Evolutionary conservation across 2,888 invertebrate genomes (phyloP).

Genomic region (Philereme vetulata): DNA sequence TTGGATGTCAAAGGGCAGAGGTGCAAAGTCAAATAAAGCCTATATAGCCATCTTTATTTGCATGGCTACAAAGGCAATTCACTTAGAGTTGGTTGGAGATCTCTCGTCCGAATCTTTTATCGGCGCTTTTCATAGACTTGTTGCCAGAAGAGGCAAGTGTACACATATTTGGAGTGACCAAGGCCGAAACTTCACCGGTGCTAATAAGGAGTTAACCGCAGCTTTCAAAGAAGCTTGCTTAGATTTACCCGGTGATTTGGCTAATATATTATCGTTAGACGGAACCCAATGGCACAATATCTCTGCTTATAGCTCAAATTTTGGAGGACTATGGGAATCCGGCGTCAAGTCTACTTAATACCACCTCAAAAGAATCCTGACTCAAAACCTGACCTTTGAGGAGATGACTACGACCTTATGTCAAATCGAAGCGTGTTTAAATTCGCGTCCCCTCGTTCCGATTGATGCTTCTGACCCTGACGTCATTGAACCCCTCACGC

Average conservation of each 20-base stretch:
- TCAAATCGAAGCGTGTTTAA: conserved; percentile 25
- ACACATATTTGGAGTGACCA: conserved; percentile 33
- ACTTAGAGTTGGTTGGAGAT: conserved; percentile 3
- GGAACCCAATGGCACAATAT: conserved; percentile 15
- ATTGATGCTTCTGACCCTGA: conserved; percentile 5
- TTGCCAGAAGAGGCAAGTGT: conserved; percentile 30
- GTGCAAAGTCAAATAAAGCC: conserved; percentile 23
- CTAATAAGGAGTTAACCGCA: conserved; percentile 4
- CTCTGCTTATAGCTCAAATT: conserved; percentile 8
- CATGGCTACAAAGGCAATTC: not conserved
- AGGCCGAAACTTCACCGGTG: conserved; percentile 32
- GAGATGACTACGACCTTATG: conserved; percentile 8
- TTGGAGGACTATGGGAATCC: conserved; percentile 12
- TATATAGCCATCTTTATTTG: not conserved
- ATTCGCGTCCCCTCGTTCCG: conserved; percentile 20
- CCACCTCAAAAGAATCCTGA: conserved; percentile 7
- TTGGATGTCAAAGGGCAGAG: conserved; percentile 28
- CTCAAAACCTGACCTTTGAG: conserved; percentile 13
- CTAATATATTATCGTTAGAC: conserved; percentile 11
- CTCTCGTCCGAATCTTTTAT: not conserved
- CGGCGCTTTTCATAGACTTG: conserved; percentile 18
- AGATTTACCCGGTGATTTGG: conserved; percentile 16
- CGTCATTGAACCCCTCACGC: conserved; percentile 33
- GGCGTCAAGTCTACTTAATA: conserved; percentile 5
- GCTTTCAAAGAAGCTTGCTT: conserved; percentile 23